Conservation (phyloP, 2,797 vertebrate genomes). For the Okamejei kenojei region DNA sequence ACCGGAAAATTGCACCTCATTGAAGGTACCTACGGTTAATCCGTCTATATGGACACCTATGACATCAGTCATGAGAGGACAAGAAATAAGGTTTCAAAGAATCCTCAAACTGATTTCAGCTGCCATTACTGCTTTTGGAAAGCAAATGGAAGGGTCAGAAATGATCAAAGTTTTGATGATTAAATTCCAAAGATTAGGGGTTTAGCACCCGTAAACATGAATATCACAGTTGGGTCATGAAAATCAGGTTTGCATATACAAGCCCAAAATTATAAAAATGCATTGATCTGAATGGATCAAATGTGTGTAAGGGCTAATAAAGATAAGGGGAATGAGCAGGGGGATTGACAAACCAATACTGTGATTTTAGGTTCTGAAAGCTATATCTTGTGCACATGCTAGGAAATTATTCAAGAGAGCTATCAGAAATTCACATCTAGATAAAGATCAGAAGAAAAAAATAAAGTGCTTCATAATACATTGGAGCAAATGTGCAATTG, state of each 20-base stretch:
- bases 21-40: too few species aligned
- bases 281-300: background rate
- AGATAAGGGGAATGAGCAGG: background rate
- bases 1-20: too few species aligned
- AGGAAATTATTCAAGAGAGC: too few species aligned
- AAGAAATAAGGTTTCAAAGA: too few species aligned
- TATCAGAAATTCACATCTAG: background rate
- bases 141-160: too few species aligned
- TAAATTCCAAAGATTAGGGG: background rate
- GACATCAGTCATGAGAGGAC: too few species aligned
- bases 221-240: too few species aligned
- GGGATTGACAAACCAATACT: too few species aligned
- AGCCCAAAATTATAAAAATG: background rate
- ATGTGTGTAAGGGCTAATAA: background rate
- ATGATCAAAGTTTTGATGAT: background rate
- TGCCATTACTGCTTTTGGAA: too few species aligned
- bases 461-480: background rate
- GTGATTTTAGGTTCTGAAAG: background rate
- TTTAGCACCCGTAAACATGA: background rate
- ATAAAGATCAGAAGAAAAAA: background rate
- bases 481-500: background rate
- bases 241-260: background rate
- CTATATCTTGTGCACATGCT: too few species aligned
- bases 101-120: too few species aligned
- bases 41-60: too few species aligned